These are phyloP conservation scores for Channa striata DNA, from an alignment of 2,797 vertebrate species.

Conservation along the genomic window DNA sequence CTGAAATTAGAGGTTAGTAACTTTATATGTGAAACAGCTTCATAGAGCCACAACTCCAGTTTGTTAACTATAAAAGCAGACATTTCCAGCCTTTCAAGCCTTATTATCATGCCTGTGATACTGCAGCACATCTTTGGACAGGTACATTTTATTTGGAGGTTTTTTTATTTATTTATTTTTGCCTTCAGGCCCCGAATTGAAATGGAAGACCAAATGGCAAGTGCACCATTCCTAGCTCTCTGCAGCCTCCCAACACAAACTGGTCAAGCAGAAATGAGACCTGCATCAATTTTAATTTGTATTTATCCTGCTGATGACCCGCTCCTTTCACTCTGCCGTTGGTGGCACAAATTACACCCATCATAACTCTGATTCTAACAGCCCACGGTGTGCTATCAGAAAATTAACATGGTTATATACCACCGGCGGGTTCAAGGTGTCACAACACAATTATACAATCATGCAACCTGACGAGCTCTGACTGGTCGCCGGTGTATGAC, in stretches of 20 bases:
- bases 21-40: conserved; percentile 31
- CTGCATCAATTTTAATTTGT: conserved; percentile 90
- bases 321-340: conserved; percentile 81
- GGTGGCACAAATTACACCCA: conserved; percentile 87
- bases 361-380: conserved; percentile 85
- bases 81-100: conserved; percentile 30
- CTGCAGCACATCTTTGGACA: conserved; percentile 54
- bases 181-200: conserved; percentile 69
- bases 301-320: conserved; percentile 88
- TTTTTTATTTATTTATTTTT: conserved; percentile 36
- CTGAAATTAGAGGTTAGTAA: conserved; percentile 42
- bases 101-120: conserved; percentile 57
- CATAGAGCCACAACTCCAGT: conserved; percentile 15
- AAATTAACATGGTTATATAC: conserved; percentile 88
- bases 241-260: conserved; percentile 76
- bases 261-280: conserved; percentile 87
- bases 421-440: conserved; percentile 84
- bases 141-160: conserved; percentile 60
- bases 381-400: conserved; percentile 83
- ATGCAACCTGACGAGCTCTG: conserved; percentile 81
- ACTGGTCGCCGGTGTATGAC: conserved; percentile 81
- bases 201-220: conserved; percentile 75
- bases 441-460: conserved; percentile 88
- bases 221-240: conserved; percentile 66
- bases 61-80: conserved; percentile 34